Conservation (phyloP, 2,797 vertebrate genomes). For the Carcharodon carcharias region DNA sequence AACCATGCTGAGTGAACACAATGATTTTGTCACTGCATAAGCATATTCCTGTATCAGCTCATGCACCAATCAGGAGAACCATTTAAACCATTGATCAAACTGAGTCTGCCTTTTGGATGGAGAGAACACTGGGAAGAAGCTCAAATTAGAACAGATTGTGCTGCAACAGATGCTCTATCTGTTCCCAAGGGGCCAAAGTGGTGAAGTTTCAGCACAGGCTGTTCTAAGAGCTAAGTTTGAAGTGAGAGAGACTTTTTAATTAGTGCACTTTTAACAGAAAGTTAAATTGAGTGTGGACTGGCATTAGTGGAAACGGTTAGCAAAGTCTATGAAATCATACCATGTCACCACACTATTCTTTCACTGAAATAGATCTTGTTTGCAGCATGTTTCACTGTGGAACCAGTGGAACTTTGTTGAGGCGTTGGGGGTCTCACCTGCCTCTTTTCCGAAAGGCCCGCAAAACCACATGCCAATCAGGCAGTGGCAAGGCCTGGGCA, state of each 20-base stretch:
- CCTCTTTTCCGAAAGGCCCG: too few species aligned
- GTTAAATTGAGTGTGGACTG: too few species aligned
- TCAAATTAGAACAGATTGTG: not conserved
- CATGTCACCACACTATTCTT: not conserved
- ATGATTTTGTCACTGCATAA: conserved; percentile 10
- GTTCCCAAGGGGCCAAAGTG: not conserved
- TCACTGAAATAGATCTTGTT: not conserved
- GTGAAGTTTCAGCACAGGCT: not conserved
- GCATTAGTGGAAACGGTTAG: not conserved
- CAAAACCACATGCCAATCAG: too few species aligned
- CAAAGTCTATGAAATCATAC: not conserved
- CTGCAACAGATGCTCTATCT: not conserved
- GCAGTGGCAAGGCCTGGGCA: too few species aligned
- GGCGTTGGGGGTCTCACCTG: too few species aligned
- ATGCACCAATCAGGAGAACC: not conserved
- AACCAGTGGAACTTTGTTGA: not conserved
- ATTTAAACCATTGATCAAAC: not conserved
- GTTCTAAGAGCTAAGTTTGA: not conserved
- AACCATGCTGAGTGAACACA: not conserved
- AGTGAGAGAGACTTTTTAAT: not conserved
- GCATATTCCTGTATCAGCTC: not conserved
- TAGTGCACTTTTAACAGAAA: not conserved
- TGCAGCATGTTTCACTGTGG: not conserved
- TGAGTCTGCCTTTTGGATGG: not conserved
- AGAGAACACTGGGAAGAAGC: not conserved